Base-by-base conservation (phyloP, 2,888 invertebrate species). In the Ptychoptera albimana region DNA sequence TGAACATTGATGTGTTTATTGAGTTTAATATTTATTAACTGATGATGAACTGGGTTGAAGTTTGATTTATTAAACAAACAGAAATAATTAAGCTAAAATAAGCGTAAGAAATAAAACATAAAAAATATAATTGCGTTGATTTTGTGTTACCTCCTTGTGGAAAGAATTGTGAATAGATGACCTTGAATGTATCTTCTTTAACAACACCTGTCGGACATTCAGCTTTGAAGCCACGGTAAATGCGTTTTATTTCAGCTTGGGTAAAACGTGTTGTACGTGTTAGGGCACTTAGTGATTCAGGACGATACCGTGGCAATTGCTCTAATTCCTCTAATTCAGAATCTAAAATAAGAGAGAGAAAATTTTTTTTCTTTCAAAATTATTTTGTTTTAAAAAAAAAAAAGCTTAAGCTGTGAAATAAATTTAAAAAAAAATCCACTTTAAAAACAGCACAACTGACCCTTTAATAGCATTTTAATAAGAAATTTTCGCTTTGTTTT, bases 111-210 rank as follows among this genome's bases (percentile, higher is more conserved):
- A 23, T 23, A 23, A 23, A 23, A 23, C 23, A 23, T 5, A 23
- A 23, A 23, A 23, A 23, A 23, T 23, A 23, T 23, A n/a, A n/a
- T n/a, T n/a, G n/a, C n/a, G n/a, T n/a, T n/a, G n/a, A n/a, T n/a
- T n/a, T n/a, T n/a, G n/a, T n/a, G n/a, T 23, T 23, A 94, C 94
- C 93, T 80, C 94, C 94, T 78, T 93, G 93, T 50, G 94, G 94
- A 67, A 94, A 96, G 72, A 94, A 94, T 71, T 91, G 88, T 45
- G 92, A 82, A 70, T 94, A 94, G 60, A 94, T 93, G 64, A 86
- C 77, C 69, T 92, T 91, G 72, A 94, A 94, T 53, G 88, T 89
- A 56, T 94, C 94, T 67, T 94, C 94, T 57, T 82, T 82, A 54
- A 94, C 92, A 54, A 93, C 85, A 45, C 96, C 94, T 38, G 92